A percentile compares a stretch with the other conserved stretches of the same genome.
Conservation (phyloP, 2,888 invertebrate genomes). For the Mythimna lalbum region DNA sequence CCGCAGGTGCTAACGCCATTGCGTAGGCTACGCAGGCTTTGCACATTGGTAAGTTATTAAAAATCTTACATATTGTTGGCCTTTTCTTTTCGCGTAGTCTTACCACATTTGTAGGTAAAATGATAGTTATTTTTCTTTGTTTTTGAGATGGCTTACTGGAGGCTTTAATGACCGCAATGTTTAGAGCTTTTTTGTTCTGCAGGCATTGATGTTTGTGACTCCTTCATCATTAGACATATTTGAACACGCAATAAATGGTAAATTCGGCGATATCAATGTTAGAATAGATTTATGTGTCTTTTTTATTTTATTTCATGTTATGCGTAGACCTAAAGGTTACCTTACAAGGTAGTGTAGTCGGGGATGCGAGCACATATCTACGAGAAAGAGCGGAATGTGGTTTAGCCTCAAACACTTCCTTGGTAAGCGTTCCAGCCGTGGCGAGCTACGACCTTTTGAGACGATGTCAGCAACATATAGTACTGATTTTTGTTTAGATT, state of each 20-base stretch:
- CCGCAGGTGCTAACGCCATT: constrained; percentile 43
- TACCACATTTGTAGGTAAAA: constrained; percentile 6
- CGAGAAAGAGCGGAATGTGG: background rate
- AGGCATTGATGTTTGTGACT: constrained; percentile 21
- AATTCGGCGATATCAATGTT: constrained; percentile 13
- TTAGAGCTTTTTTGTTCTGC: constrained; percentile 14
- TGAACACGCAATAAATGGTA: constrained; percentile 9
- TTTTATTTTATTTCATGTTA: background rate
- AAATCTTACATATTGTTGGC: constrained; percentile 31
- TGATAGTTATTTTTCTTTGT: constrained; percentile 1
- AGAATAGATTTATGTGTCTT: constrained; percentile 13
- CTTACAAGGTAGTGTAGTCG: background rate
- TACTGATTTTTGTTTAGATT: background rate
- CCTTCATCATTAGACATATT: background rate
- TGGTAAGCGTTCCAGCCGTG: background rate
- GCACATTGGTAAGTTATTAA: constrained; percentile 43
- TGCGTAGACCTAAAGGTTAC: constrained; percentile 18
- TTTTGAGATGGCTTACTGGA: constrained; percentile 8
- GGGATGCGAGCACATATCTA: background rate
- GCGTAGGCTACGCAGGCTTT: constrained; percentile 54
- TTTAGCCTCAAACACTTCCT: background rate
- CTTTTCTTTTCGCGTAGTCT: constrained; percentile 17
- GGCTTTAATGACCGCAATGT: constrained; percentile 6
- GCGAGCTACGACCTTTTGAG: background rate
- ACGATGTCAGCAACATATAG: background rate